These are phyloP conservation scores for Chymomyza fuscimana DNA, from an alignment of 2,888 invertebrate species.

Conservation along the genomic window DNA sequence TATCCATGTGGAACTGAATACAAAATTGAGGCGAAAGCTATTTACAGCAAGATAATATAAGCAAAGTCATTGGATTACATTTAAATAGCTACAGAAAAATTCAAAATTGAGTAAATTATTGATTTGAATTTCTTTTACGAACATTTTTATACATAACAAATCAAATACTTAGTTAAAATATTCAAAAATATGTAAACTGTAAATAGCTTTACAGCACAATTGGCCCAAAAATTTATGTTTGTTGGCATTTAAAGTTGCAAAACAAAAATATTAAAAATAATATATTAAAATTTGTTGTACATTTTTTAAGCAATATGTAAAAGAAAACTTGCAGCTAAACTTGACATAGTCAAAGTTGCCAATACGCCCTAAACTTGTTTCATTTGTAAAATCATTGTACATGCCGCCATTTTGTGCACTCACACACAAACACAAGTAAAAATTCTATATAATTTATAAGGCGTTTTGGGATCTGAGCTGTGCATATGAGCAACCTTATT, in stretches of 20 bases:
- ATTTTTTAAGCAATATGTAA: neutral
- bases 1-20: no score
- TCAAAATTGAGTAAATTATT: no score
- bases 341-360: conserved; percentile 3
- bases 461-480: neutral
- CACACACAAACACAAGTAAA: conserved; percentile 1
- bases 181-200: neutral
- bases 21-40: no score
- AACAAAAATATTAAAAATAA: neutral
- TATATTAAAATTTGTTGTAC: neutral
- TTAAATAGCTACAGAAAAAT: no score
- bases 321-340: neutral
- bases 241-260: neutral
- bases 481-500: neutral
- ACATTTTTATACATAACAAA: neutral
- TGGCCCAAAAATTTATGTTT: neutral
- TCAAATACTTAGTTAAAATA: neutral
- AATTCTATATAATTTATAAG: neutral
- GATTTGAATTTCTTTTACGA: no score
- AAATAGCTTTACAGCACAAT: neutral
- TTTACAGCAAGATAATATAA: no score
- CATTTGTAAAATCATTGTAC: neutral
- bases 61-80: no score
- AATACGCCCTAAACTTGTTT: neutral
- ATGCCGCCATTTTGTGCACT: neutral